A percentile compares a stretch with the other conserved stretches of the same genome.
Conservation (phyloP, 2,888 invertebrate species). For the Ophion ventricosus region DNA sequence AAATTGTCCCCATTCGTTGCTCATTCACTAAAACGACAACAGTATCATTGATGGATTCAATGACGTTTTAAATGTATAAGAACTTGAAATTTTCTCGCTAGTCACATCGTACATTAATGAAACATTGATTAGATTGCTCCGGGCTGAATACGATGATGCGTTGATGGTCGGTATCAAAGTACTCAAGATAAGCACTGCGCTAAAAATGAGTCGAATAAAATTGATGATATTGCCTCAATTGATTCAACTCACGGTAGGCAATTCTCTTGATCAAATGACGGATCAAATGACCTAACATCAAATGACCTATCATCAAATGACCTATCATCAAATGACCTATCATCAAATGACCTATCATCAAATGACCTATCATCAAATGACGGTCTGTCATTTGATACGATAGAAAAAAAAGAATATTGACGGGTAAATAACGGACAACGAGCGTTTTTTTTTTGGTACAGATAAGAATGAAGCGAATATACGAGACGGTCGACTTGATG, state of each 20-base stretch:
- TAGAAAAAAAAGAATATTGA: not conserved
- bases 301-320: too few species aligned
- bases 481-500: constrained; percentile 84
- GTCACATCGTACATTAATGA: too few species aligned
- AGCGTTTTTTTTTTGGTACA: constrained; percentile 37
- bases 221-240: constrained; percentile 72
- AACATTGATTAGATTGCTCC: constrained; percentile 66
- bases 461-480: constrained; percentile 82
- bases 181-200: constrained; percentile 68
- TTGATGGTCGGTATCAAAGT: constrained; percentile 70
- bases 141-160: constrained; percentile 70
- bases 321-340: too few species aligned
- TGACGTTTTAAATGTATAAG: not conserved
- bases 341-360: too few species aligned
- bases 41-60: too few species aligned
- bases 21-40: too few species aligned
- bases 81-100: not conserved
- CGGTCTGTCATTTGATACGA: not conserved
- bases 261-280: too few species aligned
- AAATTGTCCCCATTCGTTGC: too few species aligned
- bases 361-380: too few species aligned
- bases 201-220: constrained; percentile 68
- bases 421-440: not conserved
- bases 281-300: too few species aligned
- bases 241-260: constrained; percentile 72